Conservation (phyloP, 2,797 vertebrate species). For the Sebastes diaconus region DNA sequence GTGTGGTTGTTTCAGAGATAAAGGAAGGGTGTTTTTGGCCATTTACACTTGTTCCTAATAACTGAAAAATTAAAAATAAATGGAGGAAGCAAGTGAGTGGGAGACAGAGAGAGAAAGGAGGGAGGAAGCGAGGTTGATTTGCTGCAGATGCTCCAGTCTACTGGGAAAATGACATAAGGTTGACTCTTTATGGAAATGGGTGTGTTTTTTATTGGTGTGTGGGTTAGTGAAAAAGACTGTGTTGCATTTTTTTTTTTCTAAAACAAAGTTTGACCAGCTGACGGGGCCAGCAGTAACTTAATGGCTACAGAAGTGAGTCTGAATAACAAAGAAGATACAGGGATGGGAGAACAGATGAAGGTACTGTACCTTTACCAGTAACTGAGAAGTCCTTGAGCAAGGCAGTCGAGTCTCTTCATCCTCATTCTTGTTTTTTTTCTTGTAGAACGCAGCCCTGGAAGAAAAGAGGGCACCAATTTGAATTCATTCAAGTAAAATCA, state of each 20-base stretch:
- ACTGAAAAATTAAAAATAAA: constrained; percentile 40
- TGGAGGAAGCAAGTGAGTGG: constrained; percentile 39
- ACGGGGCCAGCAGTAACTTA: background rate
- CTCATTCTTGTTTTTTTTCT: background rate
- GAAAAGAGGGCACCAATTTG: background rate
- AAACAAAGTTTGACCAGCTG: constrained; percentile 8
- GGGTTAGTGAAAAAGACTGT: constrained; percentile 31
- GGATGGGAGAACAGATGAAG: background rate
- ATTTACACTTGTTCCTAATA: constrained; percentile 40
- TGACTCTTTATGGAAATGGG: constrained; percentile 51
- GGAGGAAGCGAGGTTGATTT: constrained; percentile 56
- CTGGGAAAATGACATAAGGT: constrained; percentile 59
- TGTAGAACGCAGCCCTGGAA: background rate
- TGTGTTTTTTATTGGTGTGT: constrained; percentile 51
- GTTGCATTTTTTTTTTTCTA: background rate
- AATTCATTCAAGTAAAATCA: background rate
- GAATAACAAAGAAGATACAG: background rate
- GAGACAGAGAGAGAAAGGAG: constrained; percentile 28
- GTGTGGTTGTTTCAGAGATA: background rate
- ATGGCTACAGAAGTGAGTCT: background rate
- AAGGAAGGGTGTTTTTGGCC: constrained; percentile 19
- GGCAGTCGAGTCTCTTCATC: background rate
- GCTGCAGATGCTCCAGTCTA: constrained; percentile 67
- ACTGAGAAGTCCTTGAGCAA: background rate
- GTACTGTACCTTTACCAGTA: background rate